phyloP scores from a whole-genome alignment of 2,797 vertebrate species.

The Galagoides demidoff region DNA sequence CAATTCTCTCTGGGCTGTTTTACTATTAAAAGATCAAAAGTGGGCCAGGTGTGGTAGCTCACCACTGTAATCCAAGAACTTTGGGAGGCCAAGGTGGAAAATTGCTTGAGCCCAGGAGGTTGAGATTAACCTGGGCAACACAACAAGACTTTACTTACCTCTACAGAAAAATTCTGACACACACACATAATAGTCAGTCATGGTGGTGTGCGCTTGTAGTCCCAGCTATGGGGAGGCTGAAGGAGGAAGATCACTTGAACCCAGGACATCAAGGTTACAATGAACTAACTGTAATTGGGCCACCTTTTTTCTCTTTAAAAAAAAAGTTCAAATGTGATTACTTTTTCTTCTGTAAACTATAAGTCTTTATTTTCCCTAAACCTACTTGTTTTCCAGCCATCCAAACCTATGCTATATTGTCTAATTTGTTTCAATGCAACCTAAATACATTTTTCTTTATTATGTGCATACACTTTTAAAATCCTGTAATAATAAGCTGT shows the following conservation, averaged over 20 bases:
- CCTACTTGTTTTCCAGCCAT: not conserved
- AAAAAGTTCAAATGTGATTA: not conserved
- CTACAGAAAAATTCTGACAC: not conserved
- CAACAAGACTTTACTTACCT: not conserved
- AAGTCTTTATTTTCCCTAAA: not conserved
- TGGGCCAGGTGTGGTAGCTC: not conserved
- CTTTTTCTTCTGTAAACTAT: not conserved
- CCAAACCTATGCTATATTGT: not conserved
- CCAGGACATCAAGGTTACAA: not conserved
- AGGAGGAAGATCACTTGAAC: not conserved
- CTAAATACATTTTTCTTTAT: not conserved
- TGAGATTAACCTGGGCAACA: not conserved
- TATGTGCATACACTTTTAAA: not conserved
- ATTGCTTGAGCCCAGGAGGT: not conserved
- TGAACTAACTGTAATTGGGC: not conserved
- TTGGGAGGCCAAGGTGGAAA: not conserved
- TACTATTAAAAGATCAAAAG: conserved; percentile 1
- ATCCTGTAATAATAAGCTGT: not conserved
- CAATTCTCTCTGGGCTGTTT: not conserved
- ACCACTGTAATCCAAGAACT: not conserved
- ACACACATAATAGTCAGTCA: not conserved
- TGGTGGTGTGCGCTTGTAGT: not conserved
- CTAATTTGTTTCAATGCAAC: not conserved
- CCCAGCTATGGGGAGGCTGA: not conserved
- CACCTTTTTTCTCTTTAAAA: not conserved